Base-by-base conservation (phyloP, 2,888 invertebrate genomes). In the Crematogaster levior region DNA sequence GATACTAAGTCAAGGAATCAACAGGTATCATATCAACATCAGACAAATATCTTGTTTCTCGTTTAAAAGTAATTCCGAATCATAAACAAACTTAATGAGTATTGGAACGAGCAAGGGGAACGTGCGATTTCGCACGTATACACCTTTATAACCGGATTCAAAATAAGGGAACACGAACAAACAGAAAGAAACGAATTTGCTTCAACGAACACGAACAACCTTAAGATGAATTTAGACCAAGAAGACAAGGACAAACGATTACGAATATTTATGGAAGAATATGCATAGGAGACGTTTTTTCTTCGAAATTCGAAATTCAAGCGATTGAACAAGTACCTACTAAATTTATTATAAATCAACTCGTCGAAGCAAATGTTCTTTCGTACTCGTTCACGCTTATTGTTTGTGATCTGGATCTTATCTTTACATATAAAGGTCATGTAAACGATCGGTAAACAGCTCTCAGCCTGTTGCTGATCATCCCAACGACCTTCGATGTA, bases 51-150 rank as follows among this genome's bases (percentile, higher is more conserved):
- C n/a, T n/a, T n/a, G n/a, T n/a, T 51, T 18, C 5, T 12, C 5
- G 3, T 24, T 63, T 3, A 4, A 51, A 68, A 34, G 4, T 21
- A 21, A 21, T 46, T 34, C 6, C 15, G 3, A 15, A 3, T 15
- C 9, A 1, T 73, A 46, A 60, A 60, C 18, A 40, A 21, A 24
- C 0, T 72, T 72, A 40, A 56, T 0, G 27, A 43, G 34, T 9
- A 24, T 30, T 7, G 15, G 60, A 15, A 18, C 43, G 3, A 1
- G 56, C 43, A 7, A 1, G 10, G 21, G 21, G 5, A 6, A 15
- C 60, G 73, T 74, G 73, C 73, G 18, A 6, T 60, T 46, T 21
- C 10, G 60, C 73, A 74, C 73, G 73, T 74, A n/a, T n/a, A 74
- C 40, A 10, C 30, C 48, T 68, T n/a, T 34, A 24, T 9, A 65